These are phyloP conservation scores for Perizoma affinitatum DNA, from an alignment of 2,888 invertebrate genomes.

Conservation along the genomic window DNA sequence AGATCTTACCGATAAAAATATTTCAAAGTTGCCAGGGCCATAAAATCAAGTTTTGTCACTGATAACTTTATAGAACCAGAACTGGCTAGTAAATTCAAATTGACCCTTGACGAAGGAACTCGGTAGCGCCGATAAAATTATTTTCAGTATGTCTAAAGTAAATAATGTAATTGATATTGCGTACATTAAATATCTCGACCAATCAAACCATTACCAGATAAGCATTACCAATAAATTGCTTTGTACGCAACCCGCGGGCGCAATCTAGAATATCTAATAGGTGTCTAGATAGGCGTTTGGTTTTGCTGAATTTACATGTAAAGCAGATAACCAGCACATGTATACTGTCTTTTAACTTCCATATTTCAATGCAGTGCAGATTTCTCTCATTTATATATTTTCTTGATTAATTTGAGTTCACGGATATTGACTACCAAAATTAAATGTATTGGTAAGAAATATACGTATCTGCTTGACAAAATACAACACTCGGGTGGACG, in stretches of 20 bases:
- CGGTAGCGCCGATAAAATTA: slow-evolving; percentile 9
- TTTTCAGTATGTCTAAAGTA: slow-evolving; percentile 23
- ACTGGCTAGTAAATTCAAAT: not conserved
- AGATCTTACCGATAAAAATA: no score
- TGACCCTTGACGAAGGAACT: slow-evolving; percentile 3
- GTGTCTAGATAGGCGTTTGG: slow-evolving; percentile 61
- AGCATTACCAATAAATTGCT: slow-evolving; percentile 46
- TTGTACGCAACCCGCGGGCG: slow-evolving; percentile 48
- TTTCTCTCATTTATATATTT: no score
- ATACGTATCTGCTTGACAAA: no score
- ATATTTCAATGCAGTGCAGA: no score
- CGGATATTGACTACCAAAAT: no score
- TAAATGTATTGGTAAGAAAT: no score
- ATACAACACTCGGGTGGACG: no score
- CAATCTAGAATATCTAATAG: slow-evolving; percentile 68
- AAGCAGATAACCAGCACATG: slow-evolving; percentile 2
- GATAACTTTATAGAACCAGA: not conserved
- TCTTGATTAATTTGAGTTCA: no score
- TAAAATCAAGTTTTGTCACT: not conserved
- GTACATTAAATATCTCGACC: slow-evolving; percentile 29
- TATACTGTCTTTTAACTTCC: not conserved
- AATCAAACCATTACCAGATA: slow-evolving; percentile 47
- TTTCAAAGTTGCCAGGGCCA: no score
- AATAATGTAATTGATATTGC: slow-evolving; percentile 26
- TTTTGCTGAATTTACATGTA: slow-evolving; percentile 23